Base-by-base conservation (phyloP, 1,140 invertebrate genomes). In the Trachelipus rathkii region DNA sequence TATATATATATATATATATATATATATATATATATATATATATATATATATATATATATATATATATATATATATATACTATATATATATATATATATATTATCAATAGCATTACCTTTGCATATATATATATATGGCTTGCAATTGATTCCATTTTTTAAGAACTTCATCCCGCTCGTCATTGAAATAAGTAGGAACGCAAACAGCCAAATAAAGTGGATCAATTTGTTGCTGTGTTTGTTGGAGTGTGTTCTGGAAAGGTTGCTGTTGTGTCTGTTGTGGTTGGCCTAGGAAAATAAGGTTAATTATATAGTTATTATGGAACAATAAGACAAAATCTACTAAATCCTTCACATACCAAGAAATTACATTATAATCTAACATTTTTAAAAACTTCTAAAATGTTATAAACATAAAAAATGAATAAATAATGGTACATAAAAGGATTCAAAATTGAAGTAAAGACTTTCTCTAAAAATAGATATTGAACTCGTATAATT, bases 51-150 rank as follows among this genome's bases (percentile, higher is more conserved):
- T 33, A 33, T 33, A 33, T 33, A 33, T 33, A 33, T 33, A 33
- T 33, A 33, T 33, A 33, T n/a, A 33, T 33, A 33, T 33, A 33
- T 33, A 33, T 33, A 33, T 33, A 33, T 33, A 3, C 1, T 33
- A 33, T 33, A 33, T 33, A 33, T 33, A 33, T 33, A 33, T 33
- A 33, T 33, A 33, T 33, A 33, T 33, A 33, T 33, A 33, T 33
- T n/a, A n/a, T n/a, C n/a, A n/a, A 33, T 33, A 33, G 1, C 6
- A 33, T 84, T 73, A 85, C 88, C 89, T 85, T 90, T 89, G 82
- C 93, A n/a, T 93, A 74, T 88, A 89, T 2, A 96, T 96, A 95
- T 95, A 97, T 80, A 92, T 91, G 0, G 95, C 94, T 85, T 97
- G 95, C 60, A 98, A 85, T 76, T 95, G 90, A 84, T 98, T 98